Evolutionary conservation across 2,888 invertebrate species (phyloP), one percentile per base, ranked within the genome.

Genomic region (Nomada ruficornis): DNA sequence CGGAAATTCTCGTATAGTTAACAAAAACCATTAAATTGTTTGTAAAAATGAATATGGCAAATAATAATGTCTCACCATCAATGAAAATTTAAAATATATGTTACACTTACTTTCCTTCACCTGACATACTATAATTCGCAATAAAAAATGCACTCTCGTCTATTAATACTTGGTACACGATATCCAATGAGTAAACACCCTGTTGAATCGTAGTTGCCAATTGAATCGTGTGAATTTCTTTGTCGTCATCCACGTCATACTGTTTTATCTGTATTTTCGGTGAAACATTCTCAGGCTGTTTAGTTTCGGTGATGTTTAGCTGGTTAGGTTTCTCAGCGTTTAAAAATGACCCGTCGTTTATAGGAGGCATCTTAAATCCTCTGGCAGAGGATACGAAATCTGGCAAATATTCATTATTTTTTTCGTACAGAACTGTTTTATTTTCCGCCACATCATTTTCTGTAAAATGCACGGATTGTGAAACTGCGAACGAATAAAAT

Each of bases 151-250:
- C 72, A 20, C 65, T 71, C 1, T 81, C 82, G 4, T 86, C 70
- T 11, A 80, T 69, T 18, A 29, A 13, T 52, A 85, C 74, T 63
- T 92, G 88, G 70, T 92, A 93, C 70, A 90, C 88, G 57, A 93
- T 89, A 74, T 91, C 89, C 71, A 93, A 71, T 15, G 77, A 83
- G 80, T 93, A 93, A 57, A 69, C 77, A 65, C 92, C 93, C 1
- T 57, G 26, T 5, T 69, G 69, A 4, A 93, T 81, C 1, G 78
- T 67, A 0, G 73, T 80, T 9, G 52, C 84, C 13, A 89, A 82
- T 74, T 86, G 76, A 74, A 93, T 79, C 13, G 89, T 85, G 72
- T 91, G 87, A 65, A 90, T 79, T 63, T 87, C 90, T n/a, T 82
- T 87, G 7, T 80, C 75, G 18, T 83, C 82, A 78, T 92, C 91